Conservation (phyloP, 1,140 invertebrate genomes). For the Caenorhabditis briggsae region DNA sequence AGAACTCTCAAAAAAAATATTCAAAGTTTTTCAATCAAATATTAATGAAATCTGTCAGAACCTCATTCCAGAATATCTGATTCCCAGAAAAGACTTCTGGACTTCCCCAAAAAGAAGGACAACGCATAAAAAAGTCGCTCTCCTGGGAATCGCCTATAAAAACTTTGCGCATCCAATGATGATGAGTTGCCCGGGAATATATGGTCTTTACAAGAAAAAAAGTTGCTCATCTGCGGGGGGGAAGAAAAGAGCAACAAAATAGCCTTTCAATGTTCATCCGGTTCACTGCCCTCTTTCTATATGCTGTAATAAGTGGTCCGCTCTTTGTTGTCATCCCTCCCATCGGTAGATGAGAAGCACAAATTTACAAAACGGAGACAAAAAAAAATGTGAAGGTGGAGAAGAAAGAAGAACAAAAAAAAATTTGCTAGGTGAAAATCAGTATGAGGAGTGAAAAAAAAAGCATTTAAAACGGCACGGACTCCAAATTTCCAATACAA, state of each 20-base stretch:
- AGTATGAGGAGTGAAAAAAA: not conserved
- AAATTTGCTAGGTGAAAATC: not conserved
- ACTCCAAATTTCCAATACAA: not conserved
- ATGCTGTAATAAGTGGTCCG: conserved; percentile 42
- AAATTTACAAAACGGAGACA: conserved; percentile 4
- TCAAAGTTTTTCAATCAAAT: no score
- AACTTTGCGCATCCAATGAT: conserved; percentile 1
- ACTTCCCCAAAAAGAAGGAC: not conserved
- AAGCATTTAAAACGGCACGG: no score
- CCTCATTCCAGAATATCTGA: no score
- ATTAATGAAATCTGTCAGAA: no score
- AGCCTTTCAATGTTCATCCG: conserved; percentile 48
- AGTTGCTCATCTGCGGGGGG: conserved; percentile 33
- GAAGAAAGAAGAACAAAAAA: not conserved
- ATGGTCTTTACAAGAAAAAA: conserved; percentile 14
- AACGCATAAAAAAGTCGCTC: conserved; percentile 17
- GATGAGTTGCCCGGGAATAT: not conserved
- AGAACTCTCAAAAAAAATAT: no score
- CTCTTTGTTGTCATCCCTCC: conserved; percentile 30
- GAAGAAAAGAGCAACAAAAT: not conserved
- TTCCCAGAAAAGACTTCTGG: no score
- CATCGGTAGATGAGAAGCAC: conserved; percentile 32
- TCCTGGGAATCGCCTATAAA: conserved; percentile 33
- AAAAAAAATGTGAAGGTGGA: not conserved
- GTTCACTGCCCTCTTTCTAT: conserved; percentile 26